Conservation (phyloP, 1,140 invertebrate genomes). For the Drosophila rhopaloa region DNA sequence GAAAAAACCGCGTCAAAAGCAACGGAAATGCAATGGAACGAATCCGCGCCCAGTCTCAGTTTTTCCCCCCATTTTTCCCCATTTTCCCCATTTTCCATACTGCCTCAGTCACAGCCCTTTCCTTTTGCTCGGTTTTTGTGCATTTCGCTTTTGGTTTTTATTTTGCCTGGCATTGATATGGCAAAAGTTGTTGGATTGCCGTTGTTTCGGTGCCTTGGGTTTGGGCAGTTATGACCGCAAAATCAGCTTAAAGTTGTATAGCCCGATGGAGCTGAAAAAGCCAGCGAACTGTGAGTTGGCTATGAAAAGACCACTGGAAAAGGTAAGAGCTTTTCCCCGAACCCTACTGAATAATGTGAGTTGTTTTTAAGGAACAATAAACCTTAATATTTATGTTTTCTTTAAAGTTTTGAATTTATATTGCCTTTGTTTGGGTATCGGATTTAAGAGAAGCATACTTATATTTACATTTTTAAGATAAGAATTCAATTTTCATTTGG, state of each 20-base stretch:
- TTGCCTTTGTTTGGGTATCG: no score
- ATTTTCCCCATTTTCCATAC: conserved; percentile 3
- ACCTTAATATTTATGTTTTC: no score
- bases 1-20: conserved; percentile 77
- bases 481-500: no score
- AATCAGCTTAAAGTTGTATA: conserved; percentile 49
- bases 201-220: conserved; percentile 31
- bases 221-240: conserved; percentile 47
- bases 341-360: neutral
- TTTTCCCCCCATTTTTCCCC: conserved; percentile 11
- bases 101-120: conserved; percentile 7
- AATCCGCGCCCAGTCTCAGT: conserved; percentile 2
- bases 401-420: no score
- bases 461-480: no score
- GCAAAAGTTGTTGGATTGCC: conserved; percentile 52
- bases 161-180: conserved; percentile 55
- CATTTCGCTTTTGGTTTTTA: conserved; percentile 30
- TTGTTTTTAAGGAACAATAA: neutral
- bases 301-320: neutral
- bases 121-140: conserved; percentile 8
- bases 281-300: conserved; percentile 17
- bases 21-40: conserved; percentile 71
- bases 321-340: neutral
- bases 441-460: no score
- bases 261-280: conserved; percentile 33